Base-by-base conservation (phyloP, 1,140 invertebrate genomes). In the Drosophila bipectinata region DNA sequence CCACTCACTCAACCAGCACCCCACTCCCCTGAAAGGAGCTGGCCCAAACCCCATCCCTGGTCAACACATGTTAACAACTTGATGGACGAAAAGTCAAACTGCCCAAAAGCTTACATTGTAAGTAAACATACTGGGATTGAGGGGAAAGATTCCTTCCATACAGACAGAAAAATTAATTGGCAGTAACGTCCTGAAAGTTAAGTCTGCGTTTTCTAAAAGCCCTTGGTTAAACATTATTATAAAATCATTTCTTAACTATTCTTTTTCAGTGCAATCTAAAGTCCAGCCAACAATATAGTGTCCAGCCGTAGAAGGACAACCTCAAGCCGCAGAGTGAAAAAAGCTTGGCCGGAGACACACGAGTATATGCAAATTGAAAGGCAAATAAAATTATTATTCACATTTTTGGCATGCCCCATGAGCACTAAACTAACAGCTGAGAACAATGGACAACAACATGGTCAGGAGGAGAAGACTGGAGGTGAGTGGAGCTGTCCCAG, bases 381-480 rank as follows among this genome's bases (percentile, higher is more conserved):
- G 83, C 78, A 87, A 87, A 87, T 88, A 87, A 87, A 87, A 87
- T 87, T 87, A 87, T 87, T 87, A 87, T 88, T 87, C 82, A 87
- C 77, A 88, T 88, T 88, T 85, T 87, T 85, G 74, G 74, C 69
- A 82, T 82, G 83, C 80, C 83, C 82, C 83, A 87, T 79, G 82
- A 87, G 82, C 82, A 85, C 85, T 88, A 87, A 87, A 87, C 83
- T 82, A 87, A 88, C 82, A 87, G 82, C 78, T 55, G 62, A 69
- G 72, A 66, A 88, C 82, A 87, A 87, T 79, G 83, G 57, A 76
- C 75, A 79, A 76, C 75, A 79, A 72, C 78, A 85, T 69, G 78
- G 45, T 47, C 56, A 26, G 41, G 76, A 62, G 14, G 63, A 28
- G 34, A 26, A 26, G 52, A 55, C 9, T 3, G 41, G 15, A n/a